Conservation (phyloP, 2,888 invertebrate species). For the Diarsia rubi region DNA sequence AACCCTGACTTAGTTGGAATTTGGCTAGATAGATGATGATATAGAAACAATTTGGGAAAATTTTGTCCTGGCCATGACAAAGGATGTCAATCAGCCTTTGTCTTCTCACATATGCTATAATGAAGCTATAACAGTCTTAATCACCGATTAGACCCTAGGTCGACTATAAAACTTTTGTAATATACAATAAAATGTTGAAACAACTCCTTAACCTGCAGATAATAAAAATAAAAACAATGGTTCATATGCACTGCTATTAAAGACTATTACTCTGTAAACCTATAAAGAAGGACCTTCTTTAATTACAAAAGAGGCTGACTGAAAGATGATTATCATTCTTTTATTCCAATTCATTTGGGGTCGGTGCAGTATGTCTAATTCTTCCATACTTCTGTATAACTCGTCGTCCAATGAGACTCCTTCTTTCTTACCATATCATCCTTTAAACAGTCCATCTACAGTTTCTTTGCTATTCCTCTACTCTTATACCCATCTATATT, state of each 20-base stretch:
- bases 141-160: constrained; percentile 24
- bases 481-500: too few relatives aligned
- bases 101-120: neutral
- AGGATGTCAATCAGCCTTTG: constrained; percentile 33
- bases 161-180: constrained; percentile 26
- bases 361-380: too few relatives aligned
- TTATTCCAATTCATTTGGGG: too few relatives aligned
- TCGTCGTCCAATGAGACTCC: too few relatives aligned
- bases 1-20: too few relatives aligned
- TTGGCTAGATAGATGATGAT: too few relatives aligned
- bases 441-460: too few relatives aligned
- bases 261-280: neutral
- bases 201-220: constrained; percentile 22
- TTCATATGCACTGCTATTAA: constrained; percentile 3
- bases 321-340: too few relatives aligned
- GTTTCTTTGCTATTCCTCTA: too few relatives aligned
- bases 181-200: constrained; percentile 43
- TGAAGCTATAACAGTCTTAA: constrained; percentile 8
- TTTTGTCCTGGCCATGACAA: constrained; percentile 8
- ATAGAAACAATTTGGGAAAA: neutral
- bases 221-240: constrained; percentile 41
- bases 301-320: neutral
- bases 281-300: neutral
- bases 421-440: too few relatives aligned
- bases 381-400: too few relatives aligned